phyloP scores from a whole-genome alignment of 2,888 invertebrate genomes.

The Alloscopus bannaensis region DNA sequence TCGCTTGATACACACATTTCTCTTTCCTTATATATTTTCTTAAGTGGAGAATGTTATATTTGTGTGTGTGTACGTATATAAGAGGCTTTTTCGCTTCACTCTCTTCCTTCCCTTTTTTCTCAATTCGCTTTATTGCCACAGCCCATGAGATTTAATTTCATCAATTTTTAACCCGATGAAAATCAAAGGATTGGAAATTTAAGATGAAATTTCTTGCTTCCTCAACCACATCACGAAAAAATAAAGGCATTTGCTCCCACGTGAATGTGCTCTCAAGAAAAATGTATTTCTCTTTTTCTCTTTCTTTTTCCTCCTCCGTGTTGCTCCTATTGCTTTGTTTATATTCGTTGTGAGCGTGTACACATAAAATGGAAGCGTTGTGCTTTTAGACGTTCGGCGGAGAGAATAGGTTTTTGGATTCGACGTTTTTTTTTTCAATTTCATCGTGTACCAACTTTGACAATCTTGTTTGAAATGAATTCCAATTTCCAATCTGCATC shows the following conservation, averaged over 20 bases:
- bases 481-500: constrained; percentile 37
- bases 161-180: constrained; percentile 64
- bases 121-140: constrained; percentile 55
- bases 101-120: constrained; percentile 23
- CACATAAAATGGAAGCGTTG: no score
- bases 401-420: constrained; percentile 14
- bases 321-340: no score
- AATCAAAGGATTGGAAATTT: constrained; percentile 62
- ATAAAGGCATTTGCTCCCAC: constrained; percentile 41
- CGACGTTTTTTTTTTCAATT: constrained; percentile 20
- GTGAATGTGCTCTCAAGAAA: constrained; percentile 20
- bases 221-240: constrained; percentile 37
- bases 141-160: constrained; percentile 64
- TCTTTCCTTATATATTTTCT: background rate
- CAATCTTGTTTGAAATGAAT: constrained; percentile 3
- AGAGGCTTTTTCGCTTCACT: constrained; percentile 4
- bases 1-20: background rate
- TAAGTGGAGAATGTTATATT: background rate
- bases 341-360: background rate
- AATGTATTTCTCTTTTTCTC: constrained; percentile 24
- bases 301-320: constrained; percentile 11
- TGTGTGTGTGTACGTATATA: background rate
- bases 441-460: constrained; percentile 18
- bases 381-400: background rate
- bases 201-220: constrained; percentile 50